Evolutionary conservation across 2,113 vertebrate genomes (phyloP), one percentile per base, ranked within the genome.

Genomic region (Tretioscincus oriximinensis): DNA sequence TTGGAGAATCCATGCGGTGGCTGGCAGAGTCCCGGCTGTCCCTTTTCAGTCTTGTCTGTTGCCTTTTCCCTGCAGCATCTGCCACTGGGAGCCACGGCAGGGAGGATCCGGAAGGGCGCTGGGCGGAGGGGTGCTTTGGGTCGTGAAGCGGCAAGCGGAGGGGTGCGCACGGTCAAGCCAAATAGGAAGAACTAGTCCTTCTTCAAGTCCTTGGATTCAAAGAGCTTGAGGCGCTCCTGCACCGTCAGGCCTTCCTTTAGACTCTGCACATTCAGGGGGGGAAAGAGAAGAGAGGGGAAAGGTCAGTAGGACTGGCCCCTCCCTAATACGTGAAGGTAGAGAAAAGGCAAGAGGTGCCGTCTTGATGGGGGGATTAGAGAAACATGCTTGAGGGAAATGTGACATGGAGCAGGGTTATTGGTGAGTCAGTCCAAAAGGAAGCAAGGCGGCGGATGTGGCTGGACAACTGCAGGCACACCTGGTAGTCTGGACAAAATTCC

Each of bases 171-270:
- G 91, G 90, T 85, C 88, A 90, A 91, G 93, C 76, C 60, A 91
- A 87, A 86, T 71, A 81, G 92, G 88, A 90, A 92, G 91, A 83
- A 89, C 96, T 94, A 99, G 90, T 98, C 97, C 93, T 96, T 98
- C 95, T 96, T 97, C 93, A 97, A 96, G 95, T 97, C 96, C 95
- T 97, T 98, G 92, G 97, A 95, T 96, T 99, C 97, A 90, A 99
- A 99, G 90, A 99, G 97, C 95, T 99, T 99, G 96, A 98, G 96
- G 90, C 97, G 94, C 85, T 99, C 98, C 93, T 99, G 98, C 91
- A 99, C 97, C 0, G 97, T 99, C 89, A 99, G 93, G 93, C 98
- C 98, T 95, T 99, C 98, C 91, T 99, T 99, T 90, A 99, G 96
- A 95, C 98, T 99, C 97, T 99, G 95, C 61, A 41, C 54, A 47